These are phyloP conservation scores for Puntigrus tetrazona DNA, from an alignment of 2,113 vertebrate genomes.

Conservation along the genomic window DNA sequence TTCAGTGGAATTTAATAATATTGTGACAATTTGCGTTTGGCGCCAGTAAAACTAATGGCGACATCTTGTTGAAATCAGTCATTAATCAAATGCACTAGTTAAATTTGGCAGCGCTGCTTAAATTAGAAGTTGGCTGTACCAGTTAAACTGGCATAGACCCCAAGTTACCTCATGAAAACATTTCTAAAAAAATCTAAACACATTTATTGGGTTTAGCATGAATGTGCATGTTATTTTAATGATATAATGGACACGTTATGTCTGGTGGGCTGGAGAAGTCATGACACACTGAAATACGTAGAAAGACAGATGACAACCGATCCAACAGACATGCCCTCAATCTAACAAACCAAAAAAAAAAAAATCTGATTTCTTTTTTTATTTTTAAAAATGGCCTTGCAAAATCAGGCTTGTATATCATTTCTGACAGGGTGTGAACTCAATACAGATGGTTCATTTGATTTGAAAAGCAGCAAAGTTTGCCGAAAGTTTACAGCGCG, in stretches of 20 bases:
- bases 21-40: background rate
- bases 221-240: background rate
- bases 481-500: too few species aligned
- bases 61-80: background rate
- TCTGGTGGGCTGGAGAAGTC: background rate
- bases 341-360: too few species aligned
- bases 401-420: background rate
- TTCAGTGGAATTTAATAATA: background rate
- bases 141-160: background rate
- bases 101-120: background rate
- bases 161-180: background rate
- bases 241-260: background rate
- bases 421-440: background rate
- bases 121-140: background rate
- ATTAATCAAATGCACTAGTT: background rate
- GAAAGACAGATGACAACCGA: slow-evolving; percentile 6
- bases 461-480: background rate
- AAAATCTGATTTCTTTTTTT: background rate
- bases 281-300: background rate
- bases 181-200: background rate
- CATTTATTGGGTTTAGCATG: background rate
- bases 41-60: background rate
- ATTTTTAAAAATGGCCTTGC: background rate
- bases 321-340: background rate
- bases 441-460: background rate